Percentiles rank a stretch among this genome's conserved stretches.
Conservation (phyloP, 2,113 vertebrate genomes). For the Australoheros scitulus region DNA sequence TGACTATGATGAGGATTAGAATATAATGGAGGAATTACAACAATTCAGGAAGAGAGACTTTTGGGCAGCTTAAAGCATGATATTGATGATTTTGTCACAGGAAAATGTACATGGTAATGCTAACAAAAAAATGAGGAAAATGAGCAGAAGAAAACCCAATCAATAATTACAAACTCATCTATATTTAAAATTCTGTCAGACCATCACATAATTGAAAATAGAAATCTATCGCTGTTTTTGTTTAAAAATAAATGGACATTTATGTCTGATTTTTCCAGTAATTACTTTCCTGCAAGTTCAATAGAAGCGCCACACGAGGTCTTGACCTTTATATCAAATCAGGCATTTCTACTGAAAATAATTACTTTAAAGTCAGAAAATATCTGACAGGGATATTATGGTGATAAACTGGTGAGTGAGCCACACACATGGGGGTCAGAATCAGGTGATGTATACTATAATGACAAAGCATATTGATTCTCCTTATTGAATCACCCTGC, state of each 20-base stretch:
- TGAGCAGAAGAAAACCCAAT: neutral
- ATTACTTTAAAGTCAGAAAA: neutral
- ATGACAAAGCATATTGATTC: constrained; percentile 36
- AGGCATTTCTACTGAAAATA: neutral
- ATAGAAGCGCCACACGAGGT: neutral
- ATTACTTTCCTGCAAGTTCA: neutral
- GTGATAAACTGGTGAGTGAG: neutral
- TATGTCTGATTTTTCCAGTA: neutral
- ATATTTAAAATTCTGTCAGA: neutral
- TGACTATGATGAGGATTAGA: neutral
- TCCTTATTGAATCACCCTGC: constrained; percentile 3
- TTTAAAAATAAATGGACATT: neutral
- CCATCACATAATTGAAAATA: neutral
- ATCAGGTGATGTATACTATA: constrained; percentile 26
- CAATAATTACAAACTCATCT: neutral
- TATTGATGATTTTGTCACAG: neutral
- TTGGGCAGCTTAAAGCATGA: neutral
- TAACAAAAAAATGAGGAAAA: no score
- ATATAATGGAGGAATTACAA: neutral
- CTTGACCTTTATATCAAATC: neutral
- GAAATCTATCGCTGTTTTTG: neutral
- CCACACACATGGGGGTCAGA: constrained; percentile 23
- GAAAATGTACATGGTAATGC: no score
- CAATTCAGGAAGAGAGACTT: neutral
- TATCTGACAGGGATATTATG: neutral